These are phyloP conservation scores for Beroe ovata DNA, from an alignment of 37 sponge, comb jelly and placozoan genomes.

Conservation along the genomic window DNA sequence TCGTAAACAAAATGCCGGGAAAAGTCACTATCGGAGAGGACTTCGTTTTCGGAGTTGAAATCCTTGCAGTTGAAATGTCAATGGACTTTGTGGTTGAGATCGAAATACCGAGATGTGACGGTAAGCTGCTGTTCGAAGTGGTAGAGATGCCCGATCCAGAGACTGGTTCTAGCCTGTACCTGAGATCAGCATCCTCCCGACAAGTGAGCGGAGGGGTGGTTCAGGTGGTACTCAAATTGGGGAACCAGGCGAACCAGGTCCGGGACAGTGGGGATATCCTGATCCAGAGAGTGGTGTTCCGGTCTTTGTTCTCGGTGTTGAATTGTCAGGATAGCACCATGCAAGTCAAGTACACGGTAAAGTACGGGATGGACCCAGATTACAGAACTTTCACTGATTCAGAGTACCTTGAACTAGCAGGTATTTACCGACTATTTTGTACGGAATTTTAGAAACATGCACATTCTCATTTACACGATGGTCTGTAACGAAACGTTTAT, in stretches of 20 bases:
- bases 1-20: constrained; percentile 3
- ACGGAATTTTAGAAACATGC: no score
- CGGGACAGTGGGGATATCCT: not conserved
- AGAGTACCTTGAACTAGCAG: constrained; percentile 11
- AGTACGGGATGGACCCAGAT: constrained; percentile 1
- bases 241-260: not conserved
- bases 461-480: no score
- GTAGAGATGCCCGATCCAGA: constrained; percentile 3
- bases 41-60: constrained; percentile 8
- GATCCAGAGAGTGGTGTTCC: constrained; percentile 6
- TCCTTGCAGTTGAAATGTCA: constrained; percentile 9
- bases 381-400: constrained; percentile 8
- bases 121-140: not conserved
- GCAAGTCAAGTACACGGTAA: not conserved
- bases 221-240: not conserved
- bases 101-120: constrained; percentile 11
- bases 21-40: constrained; percentile 46
- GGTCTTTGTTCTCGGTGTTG: constrained; percentile 23
- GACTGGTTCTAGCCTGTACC: not conserved
- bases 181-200: not conserved
- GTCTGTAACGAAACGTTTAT: no score
- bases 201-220: not conserved
- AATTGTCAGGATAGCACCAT: constrained; percentile 13
- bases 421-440: no score
- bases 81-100: constrained; percentile 14